phyloP scores from a whole-genome alignment of 2,888 invertebrate genomes.

The Ceramica pisi region DNA sequence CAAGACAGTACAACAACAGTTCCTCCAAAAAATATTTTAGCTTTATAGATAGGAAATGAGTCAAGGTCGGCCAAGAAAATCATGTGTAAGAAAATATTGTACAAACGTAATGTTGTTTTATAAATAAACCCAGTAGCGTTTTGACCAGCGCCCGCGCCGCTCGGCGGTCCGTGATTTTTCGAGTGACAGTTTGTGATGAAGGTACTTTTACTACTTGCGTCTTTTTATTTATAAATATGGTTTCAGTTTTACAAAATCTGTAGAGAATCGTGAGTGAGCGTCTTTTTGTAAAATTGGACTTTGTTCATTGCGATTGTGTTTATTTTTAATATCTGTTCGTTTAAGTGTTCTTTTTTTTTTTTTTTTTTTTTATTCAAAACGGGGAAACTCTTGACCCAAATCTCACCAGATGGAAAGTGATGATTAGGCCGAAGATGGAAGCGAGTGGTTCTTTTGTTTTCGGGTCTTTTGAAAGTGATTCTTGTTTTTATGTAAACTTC shows the following conservation, averaged over 20 bases:
- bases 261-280: not conserved
- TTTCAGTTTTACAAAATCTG: not conserved
- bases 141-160: conserved; percentile 71
- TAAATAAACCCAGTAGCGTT: conserved; percentile 87
- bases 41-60: conserved; percentile 77
- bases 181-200: conserved; percentile 65
- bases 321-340: conserved; percentile 52
- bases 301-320: conserved; percentile 40
- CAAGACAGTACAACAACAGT: conserved; percentile 36
- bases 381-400: too few relatives aligned
- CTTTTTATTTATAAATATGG: conserved; percentile 7
- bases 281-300: not conserved
- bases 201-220: conserved; percentile 46
- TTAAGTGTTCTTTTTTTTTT: conserved; percentile 34
- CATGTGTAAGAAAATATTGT: conserved; percentile 84
- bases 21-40: conserved; percentile 56
- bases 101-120: conserved; percentile 83
- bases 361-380: too few relatives aligned
- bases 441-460: conserved; percentile 36
- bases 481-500: not conserved
- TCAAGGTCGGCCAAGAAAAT: conserved; percentile 84
- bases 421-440: too few relatives aligned
- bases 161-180: conserved; percentile 57
- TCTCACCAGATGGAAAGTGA: too few relatives aligned
- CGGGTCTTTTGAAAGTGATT: not conserved